Evolutionary conservation across 2,888 invertebrate species (phyloP), one percentile per base, ranked within the genome.

Genomic region (Notodromas monacha): DNA sequence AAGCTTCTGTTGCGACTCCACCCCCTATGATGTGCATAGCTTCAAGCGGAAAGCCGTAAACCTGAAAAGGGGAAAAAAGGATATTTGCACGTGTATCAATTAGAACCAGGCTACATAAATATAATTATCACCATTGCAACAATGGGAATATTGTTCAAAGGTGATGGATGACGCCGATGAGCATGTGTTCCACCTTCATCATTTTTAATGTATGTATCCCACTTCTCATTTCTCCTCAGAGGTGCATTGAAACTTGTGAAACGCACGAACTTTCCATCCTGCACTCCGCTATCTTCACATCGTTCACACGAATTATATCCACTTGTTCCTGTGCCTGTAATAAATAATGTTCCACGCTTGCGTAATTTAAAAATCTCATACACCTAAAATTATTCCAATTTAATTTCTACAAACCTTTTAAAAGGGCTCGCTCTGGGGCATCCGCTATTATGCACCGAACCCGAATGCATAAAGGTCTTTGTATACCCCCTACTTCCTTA

Each of bases 371-470:
- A 21, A 21, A 8, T 21, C n/a, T 21, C 6, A 21, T 6, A n/a
- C 21, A 21, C 6, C n/a, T 21, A 6, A 6, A 21, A 8, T 21
- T 21, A 8, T n/a, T 8, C 8, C n/a, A 21, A 21, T 21, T 21
- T 21, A 8, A 21, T 21, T 8, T 6, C n/a, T 6, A 21, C 21
- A 8, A 21, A 21, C 21, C 21, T 21, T 21, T 21, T 21, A 21
- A 21, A 21, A 21, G 6, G 6, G 21, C 6, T n/a, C 21, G 6
- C 21, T 21, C 21, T 21, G 6, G 6, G 6, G 8, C 21, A 21
- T 21, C 21, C n/a, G 21, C 21, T 21, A 21, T 21, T n/a, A 21
- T n/a, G 21, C 21, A 21, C 21, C 21, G 6, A 21, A 21, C 21
- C 21, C 21, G 6, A 8, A 21, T n/a, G n/a, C 8, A 6, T 8